Evolutionary conservation across 2,797 vertebrate genomes (phyloP).

Genomic region (Fratercula arctica): DNA sequence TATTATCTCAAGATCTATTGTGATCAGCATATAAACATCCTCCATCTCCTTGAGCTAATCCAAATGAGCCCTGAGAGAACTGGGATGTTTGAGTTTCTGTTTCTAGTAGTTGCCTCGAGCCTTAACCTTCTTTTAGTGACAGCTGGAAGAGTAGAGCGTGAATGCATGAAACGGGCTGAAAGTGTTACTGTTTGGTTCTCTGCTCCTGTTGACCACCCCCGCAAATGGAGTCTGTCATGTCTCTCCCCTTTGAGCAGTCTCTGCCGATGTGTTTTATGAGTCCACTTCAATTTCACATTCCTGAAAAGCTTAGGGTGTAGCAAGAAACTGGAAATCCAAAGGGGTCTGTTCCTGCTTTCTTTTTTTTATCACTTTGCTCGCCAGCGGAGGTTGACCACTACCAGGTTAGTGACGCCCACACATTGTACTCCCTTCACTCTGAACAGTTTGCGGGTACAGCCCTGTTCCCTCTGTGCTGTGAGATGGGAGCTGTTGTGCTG

Average conservation of each 20-base stretch:
- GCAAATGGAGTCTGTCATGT: not conserved
- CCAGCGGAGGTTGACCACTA: slow-evolving; percentile 15
- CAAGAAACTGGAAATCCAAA: slow-evolving; percentile 64
- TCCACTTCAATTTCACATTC: slow-evolving; percentile 66
- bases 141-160: not conserved
- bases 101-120: slow-evolving; percentile 50
- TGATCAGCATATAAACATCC: slow-evolving; percentile 34
- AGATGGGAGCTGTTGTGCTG: not conserved
- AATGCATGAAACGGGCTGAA: not conserved
- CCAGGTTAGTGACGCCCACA: fast-evolving
- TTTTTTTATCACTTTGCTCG: not conserved
- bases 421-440: not conserved
- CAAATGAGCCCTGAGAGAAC: slow-evolving; percentile 26
- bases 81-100: slow-evolving; percentile 36
- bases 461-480: not conserved
- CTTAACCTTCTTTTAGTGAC: slow-evolving; percentile 53
- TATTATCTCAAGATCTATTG: slow-evolving; percentile 46
- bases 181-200: not conserved
- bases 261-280: slow-evolving; percentile 20
- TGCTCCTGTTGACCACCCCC: not conserved
- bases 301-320: slow-evolving; percentile 37
- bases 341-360: slow-evolving; percentile 15
- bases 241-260: not conserved
- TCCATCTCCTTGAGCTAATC: slow-evolving; percentile 39
- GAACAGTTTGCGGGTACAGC: not conserved